Evolutionary conservation across 1,140 invertebrate genomes (phyloP), one percentile per base, ranked within the genome.

Genomic region (Drosophila setifemur): DNA sequence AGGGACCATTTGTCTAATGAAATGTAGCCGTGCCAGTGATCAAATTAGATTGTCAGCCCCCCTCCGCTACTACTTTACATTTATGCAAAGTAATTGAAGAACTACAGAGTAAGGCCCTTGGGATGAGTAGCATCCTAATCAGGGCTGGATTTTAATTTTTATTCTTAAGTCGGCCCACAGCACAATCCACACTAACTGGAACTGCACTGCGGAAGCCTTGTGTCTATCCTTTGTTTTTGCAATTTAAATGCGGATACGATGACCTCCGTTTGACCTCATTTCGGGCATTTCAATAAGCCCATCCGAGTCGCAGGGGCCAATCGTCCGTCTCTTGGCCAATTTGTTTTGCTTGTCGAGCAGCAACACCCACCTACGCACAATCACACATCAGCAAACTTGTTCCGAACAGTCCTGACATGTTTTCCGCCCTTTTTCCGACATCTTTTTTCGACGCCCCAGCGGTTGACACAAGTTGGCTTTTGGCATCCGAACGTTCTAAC

Each of bases 1-100:
- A 53, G 79, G 49, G 78, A 83, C 79, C 74, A 83, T 83, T 83
- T 83, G 78, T 85, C 73, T 85, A 83, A 83, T 85, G 78, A 85
- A 83, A 83, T 85, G 78, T 71, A 73, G 64, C 70, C 69, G 47
- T 85, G 74, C 71, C 78, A 79, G 54, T 74, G 73, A 85, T 58
- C 78, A 85, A 83, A 83, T 83, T 83, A 79, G 79, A 28, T 79
- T 74, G 48, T 70, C 70, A 39, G 44, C 45, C 48, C 7, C 55
- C 37, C 5, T n/a, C 33, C 33, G 3, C 50, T 35, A 9, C 31
- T 40, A 33, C 35, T 21, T 57, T 39, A 25, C 26, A 79, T 70
- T 78, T 78, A 83, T 85, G 70, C 69, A 61, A 64, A 66, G 69
- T 61, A 60, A 73, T 61, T 60, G 47, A 61, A 61, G 54, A 45